Evolutionary conservation across 2,888 invertebrate species (phyloP).

Genomic region (Apocheima hispidaria): DNA sequence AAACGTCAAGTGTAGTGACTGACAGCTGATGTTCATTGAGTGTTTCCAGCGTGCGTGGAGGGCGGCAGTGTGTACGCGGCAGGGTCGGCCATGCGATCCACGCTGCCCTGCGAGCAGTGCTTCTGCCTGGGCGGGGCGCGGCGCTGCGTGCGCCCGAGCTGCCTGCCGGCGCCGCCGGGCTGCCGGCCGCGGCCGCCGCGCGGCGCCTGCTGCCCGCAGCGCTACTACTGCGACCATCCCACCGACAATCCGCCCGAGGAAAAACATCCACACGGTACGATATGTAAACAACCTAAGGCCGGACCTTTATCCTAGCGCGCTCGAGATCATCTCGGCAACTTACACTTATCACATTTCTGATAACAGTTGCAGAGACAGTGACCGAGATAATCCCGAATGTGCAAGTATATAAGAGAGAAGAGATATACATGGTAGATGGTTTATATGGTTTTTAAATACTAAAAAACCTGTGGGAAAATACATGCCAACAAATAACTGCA

Average conservation of each 20-base stretch:
- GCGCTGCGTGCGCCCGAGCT: constrained; percentile 92
- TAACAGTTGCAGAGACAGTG: too few relatives aligned
- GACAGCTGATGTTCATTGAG: constrained; percentile 51
- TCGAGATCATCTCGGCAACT: too few relatives aligned
- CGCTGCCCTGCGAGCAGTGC: constrained; percentile 94
- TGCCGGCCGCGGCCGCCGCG: constrained; percentile 88
- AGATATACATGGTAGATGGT: too few relatives aligned
- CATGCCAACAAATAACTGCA: too few relatives aligned
- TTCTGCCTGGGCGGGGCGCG: constrained; percentile 92
- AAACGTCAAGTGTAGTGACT: neutral
- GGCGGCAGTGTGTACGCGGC: constrained; percentile 91
- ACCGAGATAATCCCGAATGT: too few relatives aligned
- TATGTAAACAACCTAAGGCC: too few relatives aligned
- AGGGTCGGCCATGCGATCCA: constrained; percentile 93
- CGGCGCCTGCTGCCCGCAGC: constrained; percentile 92
- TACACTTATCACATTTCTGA: too few relatives aligned
- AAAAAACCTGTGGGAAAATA: too few relatives aligned
- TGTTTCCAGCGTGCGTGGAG: constrained; percentile 88
- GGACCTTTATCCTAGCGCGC: too few relatives aligned
- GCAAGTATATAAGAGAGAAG: too few relatives aligned
- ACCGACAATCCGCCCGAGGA: constrained; percentile 51
- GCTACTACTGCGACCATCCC: constrained; percentile 88
- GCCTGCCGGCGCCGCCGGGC: constrained; percentile 90
- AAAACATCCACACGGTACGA: constrained; percentile 58
- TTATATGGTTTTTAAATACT: too few relatives aligned